phyloP scores from a whole-genome alignment of 2,797 vertebrate genomes.

The Anableps anableps region DNA sequence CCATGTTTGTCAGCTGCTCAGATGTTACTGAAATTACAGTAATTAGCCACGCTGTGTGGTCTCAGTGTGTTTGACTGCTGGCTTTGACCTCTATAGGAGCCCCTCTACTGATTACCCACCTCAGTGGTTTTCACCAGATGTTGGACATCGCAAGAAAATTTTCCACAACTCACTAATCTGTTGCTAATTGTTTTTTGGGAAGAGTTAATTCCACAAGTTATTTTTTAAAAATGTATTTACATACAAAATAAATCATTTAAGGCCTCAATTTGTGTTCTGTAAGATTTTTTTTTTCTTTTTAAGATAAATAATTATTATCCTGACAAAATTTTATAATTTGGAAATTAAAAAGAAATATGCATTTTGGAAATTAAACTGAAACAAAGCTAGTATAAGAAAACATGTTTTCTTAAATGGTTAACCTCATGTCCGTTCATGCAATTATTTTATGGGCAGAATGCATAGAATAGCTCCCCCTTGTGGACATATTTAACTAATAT shows the following conservation, averaged over 20 bases:
- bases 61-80: background rate
- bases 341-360: background rate
- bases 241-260: background rate
- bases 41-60: conserved; percentile 54
- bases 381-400: background rate
- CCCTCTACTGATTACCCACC: background rate
- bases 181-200: background rate
- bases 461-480: background rate
- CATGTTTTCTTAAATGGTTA: background rate
- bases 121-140: background rate
- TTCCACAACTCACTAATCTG: background rate
- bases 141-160: background rate
- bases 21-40: conserved; percentile 50
- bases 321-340: background rate
- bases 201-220: background rate
- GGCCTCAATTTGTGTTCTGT: background rate
- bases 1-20: conserved; percentile 49
- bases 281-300: background rate
- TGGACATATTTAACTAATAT: background rate
- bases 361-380: background rate
- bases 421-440: background rate
- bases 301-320: background rate
- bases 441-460: background rate
- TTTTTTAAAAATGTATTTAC: background rate
- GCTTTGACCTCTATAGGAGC: background rate